A percentile compares a stretch with the other conserved stretches of the same genome.
Conservation (phyloP, 2,888 invertebrate species). For the Tipula helvola region DNA sequence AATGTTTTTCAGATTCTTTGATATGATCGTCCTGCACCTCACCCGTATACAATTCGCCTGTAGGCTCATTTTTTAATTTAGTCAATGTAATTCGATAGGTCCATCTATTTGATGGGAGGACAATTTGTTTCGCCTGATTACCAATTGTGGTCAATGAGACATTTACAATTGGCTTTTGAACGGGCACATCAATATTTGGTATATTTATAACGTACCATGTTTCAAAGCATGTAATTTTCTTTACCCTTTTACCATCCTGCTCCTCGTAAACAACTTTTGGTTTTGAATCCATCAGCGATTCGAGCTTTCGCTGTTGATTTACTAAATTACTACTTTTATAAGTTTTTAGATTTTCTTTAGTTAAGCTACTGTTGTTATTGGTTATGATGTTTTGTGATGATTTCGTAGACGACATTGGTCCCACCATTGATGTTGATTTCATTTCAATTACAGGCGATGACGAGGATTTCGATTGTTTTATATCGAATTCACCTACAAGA, state of each 20-base stretch:
- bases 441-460: neutral
- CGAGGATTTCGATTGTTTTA: neutral
- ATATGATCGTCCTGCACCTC: conserved; percentile 30
- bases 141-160: conserved; percentile 30
- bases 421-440: neutral
- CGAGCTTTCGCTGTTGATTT: neutral
- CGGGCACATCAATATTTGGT: conserved; percentile 18
- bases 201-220: conserved; percentile 35
- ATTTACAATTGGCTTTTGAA: conserved; percentile 21
- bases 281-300: neutral
- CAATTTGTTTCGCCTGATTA: conserved; percentile 26
- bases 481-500: neutral
- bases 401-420: neutral
- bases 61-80: conserved; percentile 17
- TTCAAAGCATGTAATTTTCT: conserved; percentile 36
- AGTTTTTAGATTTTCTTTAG: neutral
- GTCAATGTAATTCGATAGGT: conserved; percentile 32
- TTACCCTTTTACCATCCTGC: conserved; percentile 31
- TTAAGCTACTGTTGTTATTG: neutral
- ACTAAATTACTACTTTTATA: conserved; percentile 4
- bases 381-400: neutral
- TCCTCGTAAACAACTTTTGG: conserved; percentile 27
- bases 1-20: conserved; percentile 28
- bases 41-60: conserved; percentile 26
- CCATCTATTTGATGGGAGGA: conserved; percentile 29